These are phyloP conservation scores for Melanostoma scalare DNA, from an alignment of 2,888 invertebrate species.

Conservation along the genomic window DNA sequence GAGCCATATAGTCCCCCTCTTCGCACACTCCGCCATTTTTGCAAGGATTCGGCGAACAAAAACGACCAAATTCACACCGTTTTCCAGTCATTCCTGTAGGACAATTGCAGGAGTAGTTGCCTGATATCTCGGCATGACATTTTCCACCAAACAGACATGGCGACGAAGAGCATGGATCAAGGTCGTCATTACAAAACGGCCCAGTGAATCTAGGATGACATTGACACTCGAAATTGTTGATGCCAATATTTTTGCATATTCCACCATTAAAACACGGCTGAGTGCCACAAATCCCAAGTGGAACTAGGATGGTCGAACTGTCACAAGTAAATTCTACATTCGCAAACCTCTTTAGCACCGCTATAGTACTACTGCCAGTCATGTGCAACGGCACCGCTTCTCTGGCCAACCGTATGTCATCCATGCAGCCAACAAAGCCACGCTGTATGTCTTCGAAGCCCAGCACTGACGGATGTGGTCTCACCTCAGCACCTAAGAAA, in stretches of 20 bases:
- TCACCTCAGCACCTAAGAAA: slow-evolving; percentile 92
- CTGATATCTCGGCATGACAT: slow-evolving; percentile 84
- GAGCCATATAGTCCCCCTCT: slow-evolving; percentile 91
- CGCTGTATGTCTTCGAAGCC: slow-evolving; percentile 89
- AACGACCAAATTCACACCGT: slow-evolving; percentile 91
- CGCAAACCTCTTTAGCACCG: slow-evolving; percentile 86
- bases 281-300: slow-evolving; percentile 88
- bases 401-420: slow-evolving; percentile 90
- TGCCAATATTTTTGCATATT: slow-evolving; percentile 85
- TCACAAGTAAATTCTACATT: slow-evolving; percentile 89
- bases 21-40: slow-evolving; percentile 94
- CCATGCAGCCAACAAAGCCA: slow-evolving; percentile 96
- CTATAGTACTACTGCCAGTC: slow-evolving; percentile 86
- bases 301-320: slow-evolving; percentile 83
- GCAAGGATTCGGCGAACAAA: slow-evolving; percentile 90
- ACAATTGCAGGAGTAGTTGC: slow-evolving; percentile 90
- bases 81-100: slow-evolving; percentile 87
- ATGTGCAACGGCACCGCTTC: slow-evolving; percentile 89
- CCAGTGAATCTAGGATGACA: slow-evolving; percentile 92
- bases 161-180: slow-evolving; percentile 92
- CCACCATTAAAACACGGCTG: slow-evolving; percentile 92
- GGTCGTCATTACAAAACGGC: slow-evolving; percentile 91
- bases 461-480: slow-evolving; percentile 88
- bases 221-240: slow-evolving; percentile 88
- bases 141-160: slow-evolving; percentile 93